Percentiles rank a stretch among this genome's conserved stretches.
phyloP scores from a whole-genome alignment of 2,888 invertebrate genomes.

The Danaus chrysippus region DNA sequence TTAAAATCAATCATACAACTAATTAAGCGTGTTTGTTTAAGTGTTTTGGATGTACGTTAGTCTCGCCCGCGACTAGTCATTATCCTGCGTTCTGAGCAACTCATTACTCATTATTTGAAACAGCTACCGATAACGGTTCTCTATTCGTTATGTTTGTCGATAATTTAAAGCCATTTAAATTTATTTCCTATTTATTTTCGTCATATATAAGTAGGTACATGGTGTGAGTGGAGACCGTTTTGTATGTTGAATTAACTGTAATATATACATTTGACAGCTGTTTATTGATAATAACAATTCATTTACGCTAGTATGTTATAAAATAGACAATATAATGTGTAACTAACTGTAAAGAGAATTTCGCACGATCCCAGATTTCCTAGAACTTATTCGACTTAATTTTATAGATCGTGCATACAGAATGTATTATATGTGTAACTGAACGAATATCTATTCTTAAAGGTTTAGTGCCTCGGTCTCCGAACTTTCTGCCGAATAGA shows the following conservation, averaged over 20 bases:
- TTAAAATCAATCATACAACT: conserved; percentile 61
- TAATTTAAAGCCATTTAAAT: conserved; percentile 17
- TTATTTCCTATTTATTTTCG: conserved; percentile 18
- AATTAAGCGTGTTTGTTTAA: conserved; percentile 53
- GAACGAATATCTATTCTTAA: too few species aligned
- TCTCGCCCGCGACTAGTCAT: conserved; percentile 50
- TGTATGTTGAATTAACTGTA: conserved; percentile 16
- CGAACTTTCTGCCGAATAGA: too few species aligned
- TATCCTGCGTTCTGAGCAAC: conserved; percentile 58
- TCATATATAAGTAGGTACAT: conserved; percentile 9
- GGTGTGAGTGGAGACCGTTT: conserved; percentile 14
- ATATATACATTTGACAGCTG: conserved; percentile 20
- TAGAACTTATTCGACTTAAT: background rate
- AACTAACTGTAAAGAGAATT: background rate
- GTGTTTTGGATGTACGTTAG: conserved; percentile 30
- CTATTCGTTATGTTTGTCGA: conserved; percentile 32
- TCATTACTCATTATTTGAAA: conserved; percentile 73
- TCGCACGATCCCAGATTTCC: background rate
- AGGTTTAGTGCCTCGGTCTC: too few species aligned
- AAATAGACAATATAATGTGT: background rate
- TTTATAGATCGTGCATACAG: too few species aligned
- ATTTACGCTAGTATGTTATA: background rate
- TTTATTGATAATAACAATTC: conserved; percentile 19
- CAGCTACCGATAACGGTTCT: conserved; percentile 60
- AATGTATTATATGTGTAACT: too few species aligned